Percentiles rank a stretch among this genome's conserved stretches.
Evolutionary conservation across 2,888 invertebrate genomes (phyloP).

Genomic region (Sipha maydis): DNA sequence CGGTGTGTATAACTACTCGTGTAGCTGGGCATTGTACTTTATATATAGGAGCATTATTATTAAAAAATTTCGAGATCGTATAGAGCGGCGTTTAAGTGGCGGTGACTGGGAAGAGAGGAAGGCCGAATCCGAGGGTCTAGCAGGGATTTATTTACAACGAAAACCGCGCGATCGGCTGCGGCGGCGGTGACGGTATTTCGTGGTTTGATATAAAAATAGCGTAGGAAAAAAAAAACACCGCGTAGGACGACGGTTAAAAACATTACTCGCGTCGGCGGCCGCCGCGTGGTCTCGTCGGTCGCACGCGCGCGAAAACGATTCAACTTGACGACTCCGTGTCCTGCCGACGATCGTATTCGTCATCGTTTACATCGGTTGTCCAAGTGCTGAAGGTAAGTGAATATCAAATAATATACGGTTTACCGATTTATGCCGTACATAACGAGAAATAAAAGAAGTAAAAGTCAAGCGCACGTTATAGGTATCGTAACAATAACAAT

Average conservation of each 20-base stretch:
- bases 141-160: constrained; percentile 40
- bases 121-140: constrained; percentile 14
- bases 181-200: constrained; percentile 32
- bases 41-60: no score
- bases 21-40: no score
- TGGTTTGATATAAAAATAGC: constrained; percentile 52
- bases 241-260: constrained; percentile 45
- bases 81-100: background rate
- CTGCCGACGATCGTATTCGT: no score
- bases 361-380: no score
- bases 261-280: constrained; percentile 28
- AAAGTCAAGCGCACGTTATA: no score
- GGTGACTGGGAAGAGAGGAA: background rate
- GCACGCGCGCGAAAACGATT: background rate
- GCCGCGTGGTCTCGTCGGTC: constrained; percentile 39
- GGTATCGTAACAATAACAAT: no score
- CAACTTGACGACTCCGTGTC: background rate
- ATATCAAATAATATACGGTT: no score
- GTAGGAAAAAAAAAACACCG: constrained; percentile 25
- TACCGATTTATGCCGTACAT: no score
- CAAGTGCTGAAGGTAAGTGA: no score
- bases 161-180: constrained; percentile 20
- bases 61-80: background rate
- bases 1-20: no score
- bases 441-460: no score